Evolutionary conservation across 2,113 vertebrate genomes (phyloP).

Genomic region (Gallinago paraguaiae): DNA sequence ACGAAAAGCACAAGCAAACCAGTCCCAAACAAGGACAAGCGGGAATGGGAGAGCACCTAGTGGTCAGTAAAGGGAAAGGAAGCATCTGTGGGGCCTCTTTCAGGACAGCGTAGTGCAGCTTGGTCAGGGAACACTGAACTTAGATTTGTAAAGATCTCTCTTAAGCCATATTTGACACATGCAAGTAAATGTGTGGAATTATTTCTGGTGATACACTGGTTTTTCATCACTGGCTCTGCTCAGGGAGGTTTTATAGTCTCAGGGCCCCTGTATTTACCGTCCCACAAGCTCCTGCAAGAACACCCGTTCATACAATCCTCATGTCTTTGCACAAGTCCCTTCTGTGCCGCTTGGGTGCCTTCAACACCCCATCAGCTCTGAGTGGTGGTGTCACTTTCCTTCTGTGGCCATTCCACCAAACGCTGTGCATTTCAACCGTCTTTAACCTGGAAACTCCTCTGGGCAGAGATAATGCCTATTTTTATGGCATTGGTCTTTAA

Average conservation of each 20-base stretch:
- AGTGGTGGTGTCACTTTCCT: neutral
- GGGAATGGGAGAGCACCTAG: conserved; percentile 86
- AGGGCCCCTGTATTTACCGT: neutral
- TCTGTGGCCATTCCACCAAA: neutral
- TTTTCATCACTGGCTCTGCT: neutral
- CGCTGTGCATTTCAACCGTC: fast-evolving
- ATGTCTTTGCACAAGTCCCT: neutral
- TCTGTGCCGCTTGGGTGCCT: neutral
- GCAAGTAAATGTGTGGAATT: neutral
- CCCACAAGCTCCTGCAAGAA: too few species aligned
- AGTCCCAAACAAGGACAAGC: conserved; percentile 68
- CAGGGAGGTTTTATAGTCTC: neutral
- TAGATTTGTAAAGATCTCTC: neutral
- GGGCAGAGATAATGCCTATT: neutral
- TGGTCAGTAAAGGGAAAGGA: conserved; percentile 76
- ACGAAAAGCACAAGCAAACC: conserved; percentile 71
- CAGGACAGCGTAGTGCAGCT: neutral
- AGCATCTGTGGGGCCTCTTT: neutral
- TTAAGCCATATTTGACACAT: neutral
- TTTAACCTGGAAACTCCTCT: neutral
- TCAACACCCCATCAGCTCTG: neutral
- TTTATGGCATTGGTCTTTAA: neutral
- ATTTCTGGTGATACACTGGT: neutral
- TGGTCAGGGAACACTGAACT: neutral
- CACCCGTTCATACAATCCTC: neutral